A percentile compares a stretch with the other conserved stretches of the same genome.
Evolutionary conservation across 2,797 vertebrate species (phyloP).

Genomic region (Cryptoblepharus egeriae): DNA sequence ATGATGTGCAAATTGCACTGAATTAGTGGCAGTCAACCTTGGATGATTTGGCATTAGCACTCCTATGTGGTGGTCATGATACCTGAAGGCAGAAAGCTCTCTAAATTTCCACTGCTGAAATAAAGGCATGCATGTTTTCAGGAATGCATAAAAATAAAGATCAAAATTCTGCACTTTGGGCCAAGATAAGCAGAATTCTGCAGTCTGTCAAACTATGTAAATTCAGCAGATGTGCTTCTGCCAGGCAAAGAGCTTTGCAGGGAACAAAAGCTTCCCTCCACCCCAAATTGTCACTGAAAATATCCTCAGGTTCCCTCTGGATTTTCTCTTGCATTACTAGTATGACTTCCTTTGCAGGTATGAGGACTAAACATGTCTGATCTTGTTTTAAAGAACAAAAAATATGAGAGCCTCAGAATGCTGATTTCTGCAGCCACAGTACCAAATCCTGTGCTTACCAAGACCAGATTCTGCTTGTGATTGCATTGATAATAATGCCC

Average conservation of each 20-base stretch:
- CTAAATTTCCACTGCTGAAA: neutral
- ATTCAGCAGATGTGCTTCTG: neutral
- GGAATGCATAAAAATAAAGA: neutral
- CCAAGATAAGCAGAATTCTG: neutral
- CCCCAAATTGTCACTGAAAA: neutral
- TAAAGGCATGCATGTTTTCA: conserved; percentile 5
- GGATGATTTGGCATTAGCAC: conserved; percentile 29
- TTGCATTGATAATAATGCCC: conserved; percentile 29
- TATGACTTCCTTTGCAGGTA: neutral
- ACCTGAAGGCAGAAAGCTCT: conserved; percentile 35
- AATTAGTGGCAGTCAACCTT: conserved; percentile 1
- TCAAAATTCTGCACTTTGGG: neutral
- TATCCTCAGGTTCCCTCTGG: neutral
- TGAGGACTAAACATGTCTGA: neutral
- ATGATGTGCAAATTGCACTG: conserved; percentile 13
- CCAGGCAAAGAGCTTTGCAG: neutral
- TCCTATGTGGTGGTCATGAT: conserved; percentile 22
- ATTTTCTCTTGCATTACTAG: neutral
- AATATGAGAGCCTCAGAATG: neutral
- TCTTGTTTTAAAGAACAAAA: neutral
- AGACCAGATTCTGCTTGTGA: neutral
- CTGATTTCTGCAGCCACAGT: neutral
- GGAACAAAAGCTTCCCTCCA: neutral
- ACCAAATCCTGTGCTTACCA: neutral
- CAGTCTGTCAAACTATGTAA: neutral